phyloP scores from a whole-genome alignment of 2,797 vertebrate species.

The Lacerta viridis region DNA sequence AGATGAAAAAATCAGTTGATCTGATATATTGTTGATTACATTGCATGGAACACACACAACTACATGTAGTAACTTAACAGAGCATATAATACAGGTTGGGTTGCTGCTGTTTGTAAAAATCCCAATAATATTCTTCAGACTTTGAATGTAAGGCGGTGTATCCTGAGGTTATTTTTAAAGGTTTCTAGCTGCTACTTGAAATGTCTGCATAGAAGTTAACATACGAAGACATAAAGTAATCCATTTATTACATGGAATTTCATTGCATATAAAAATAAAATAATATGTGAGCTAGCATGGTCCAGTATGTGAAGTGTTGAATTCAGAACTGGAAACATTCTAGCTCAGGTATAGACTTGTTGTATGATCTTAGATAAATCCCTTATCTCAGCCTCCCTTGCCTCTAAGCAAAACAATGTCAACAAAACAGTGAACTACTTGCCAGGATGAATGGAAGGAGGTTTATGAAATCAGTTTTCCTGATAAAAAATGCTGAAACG shows the following conservation, averaged over 20 bases:
- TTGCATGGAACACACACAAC: background rate
- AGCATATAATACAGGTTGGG: background rate
- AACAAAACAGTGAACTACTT: background rate
- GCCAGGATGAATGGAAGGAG: background rate
- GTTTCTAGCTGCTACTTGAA: background rate
- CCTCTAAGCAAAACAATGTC: background rate
- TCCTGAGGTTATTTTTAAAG: conserved; percentile 24
- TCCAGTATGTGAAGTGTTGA: background rate
- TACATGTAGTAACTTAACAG: background rate
- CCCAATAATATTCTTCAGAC: background rate
- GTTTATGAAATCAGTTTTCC: background rate
- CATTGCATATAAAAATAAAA: background rate
- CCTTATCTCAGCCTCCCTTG: background rate
- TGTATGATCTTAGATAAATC: background rate
- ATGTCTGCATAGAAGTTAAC: background rate
- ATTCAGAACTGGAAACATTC: background rate
- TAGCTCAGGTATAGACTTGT: conserved; percentile 2
- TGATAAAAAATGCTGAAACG: background rate
- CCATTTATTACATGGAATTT: background rate
- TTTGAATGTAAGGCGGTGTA: conserved; percentile 6
- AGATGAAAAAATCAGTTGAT: background rate
- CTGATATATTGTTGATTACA: background rate
- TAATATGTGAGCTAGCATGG: background rate
- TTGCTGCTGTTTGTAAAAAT: conserved; percentile 15
- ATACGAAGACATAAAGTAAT: background rate